Evolutionary conservation across 2,113 vertebrate species (phyloP), one percentile per base, ranked within the genome.

Genomic region (Clarias batrachus): DNA sequence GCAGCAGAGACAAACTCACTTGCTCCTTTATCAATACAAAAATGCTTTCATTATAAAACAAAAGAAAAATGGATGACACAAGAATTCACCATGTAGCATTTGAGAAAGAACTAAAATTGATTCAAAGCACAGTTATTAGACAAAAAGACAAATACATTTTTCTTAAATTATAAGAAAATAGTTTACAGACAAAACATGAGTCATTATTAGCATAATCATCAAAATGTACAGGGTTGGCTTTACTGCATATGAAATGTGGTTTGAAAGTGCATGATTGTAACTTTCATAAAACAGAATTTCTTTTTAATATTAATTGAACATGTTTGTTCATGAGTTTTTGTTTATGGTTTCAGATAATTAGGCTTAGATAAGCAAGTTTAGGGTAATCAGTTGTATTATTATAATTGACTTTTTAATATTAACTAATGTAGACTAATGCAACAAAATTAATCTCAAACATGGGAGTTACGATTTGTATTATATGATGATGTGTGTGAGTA

Each of bases 11-110:
- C 87, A 91, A 92, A 92, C 89, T 89, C 90, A 89, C 88, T 87
- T 87, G 91, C 91, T 85, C 56, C 74, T 65, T 89, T 81, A 81
- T 88, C 27, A 74, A 66, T 71, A 89, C 89, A 93, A 94, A 94
- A 92, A 93, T 93, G 93, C 92, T 93, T 92, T 93, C 92, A 94
- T 80, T 85, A 91, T 92, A 92, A 96, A 94, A 96, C 94, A 95
- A 94, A 94, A 94, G 88, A 94, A 94, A 88, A 81, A 23, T 79
- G 79, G 74, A 87, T 74, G 56, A 83, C 82, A 90, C 63, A 81
- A 86, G 9, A 85, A 88, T 80, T 71, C 62, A 88, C 48, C 25
- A 88, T 62, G 62, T 19, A 88, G 41, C 52, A 60, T 73, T 77
- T 81, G 19, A 73, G 54, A 87, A 87, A 74, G 8, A 85, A 81